Base-by-base conservation (phyloP, 1,140 invertebrate species). In the Drosophila erecta region DNA sequence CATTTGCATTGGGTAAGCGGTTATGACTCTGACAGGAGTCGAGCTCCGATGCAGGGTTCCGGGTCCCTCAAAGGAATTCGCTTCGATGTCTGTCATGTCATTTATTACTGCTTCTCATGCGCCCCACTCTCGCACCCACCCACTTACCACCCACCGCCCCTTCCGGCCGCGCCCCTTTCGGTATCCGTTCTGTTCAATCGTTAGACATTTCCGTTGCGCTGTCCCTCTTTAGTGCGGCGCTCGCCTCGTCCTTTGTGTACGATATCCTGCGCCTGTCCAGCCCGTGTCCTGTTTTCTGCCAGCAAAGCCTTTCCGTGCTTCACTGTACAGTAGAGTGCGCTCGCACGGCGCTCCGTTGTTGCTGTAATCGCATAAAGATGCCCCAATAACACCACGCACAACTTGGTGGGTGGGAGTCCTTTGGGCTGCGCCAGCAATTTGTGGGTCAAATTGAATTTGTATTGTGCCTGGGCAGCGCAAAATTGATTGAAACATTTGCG, bases 401-500 rank as follows among this genome's bases (percentile, higher is more conserved):
- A 87, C 64, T 70, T 75, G 62, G 7, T 11, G 53, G 10, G 44
- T 47, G 51, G 40, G 35, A 46, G 40, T 55, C 58, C 79, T 64
- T 72, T 62, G 80, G 65, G 71, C 76, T 85, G 69, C 44, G 81
- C 75, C 75, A 87, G 79, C 79, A 87, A 89, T 87, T 87, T 87
- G 83, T 87, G 83, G 84, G 83, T 87, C 79, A 87, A 87, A 87
- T 87, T 87, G 83, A 87, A 89, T 87, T 87, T 89, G 84, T 87
- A 87, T 87, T 83, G 83, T 83, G 84, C 79, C 67, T 62, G 58
- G 66, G 70, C 75, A 78, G 71, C 75, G 76, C 75, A 76, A 87
- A 87, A 83, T 87, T 87, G 83, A 87, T 87, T 87, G 84, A 87
- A 87, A 89, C 83, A 87, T 87, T 87, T 87, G 83, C 83, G 83